phyloP scores from a whole-genome alignment of 2,888 invertebrate genomes.

The Eupithecia subfuscata region DNA sequence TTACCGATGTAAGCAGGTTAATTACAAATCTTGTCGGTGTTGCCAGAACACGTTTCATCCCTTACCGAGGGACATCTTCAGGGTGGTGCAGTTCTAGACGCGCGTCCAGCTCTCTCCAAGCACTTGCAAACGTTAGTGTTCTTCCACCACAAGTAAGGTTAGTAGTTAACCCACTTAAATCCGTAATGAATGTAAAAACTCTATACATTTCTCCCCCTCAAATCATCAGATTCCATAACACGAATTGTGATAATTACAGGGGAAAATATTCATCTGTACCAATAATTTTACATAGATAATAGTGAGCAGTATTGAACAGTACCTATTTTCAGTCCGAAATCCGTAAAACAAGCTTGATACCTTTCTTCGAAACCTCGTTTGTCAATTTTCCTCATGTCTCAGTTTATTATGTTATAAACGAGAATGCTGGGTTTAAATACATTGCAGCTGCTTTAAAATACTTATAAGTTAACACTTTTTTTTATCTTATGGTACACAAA shows the following conservation, averaged over 20 bases:
- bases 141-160: too few relatives aligned
- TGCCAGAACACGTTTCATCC: too few relatives aligned
- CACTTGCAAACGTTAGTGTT: too few relatives aligned
- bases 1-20: too few relatives aligned
- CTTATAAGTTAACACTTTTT: conserved; percentile 22
- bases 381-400: conserved; percentile 68
- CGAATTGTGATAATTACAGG: not conserved
- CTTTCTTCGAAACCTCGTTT: conserved; percentile 72
- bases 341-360: conserved; percentile 73
- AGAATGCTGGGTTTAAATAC: conserved; percentile 40
- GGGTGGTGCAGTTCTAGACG: too few relatives aligned
- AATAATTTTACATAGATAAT: not conserved
- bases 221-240: not conserved
- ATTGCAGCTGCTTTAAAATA: conserved; percentile 46
- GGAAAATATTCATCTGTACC: not conserved
- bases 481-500: conserved; percentile 24
- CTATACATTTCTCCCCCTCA: not conserved
- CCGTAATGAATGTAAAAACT: too few relatives aligned
- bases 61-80: too few relatives aligned
- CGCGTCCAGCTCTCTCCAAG: too few relatives aligned
- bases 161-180: too few relatives aligned
- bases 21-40: too few relatives aligned
- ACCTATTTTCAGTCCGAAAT: conserved; percentile 77
- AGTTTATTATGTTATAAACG: conserved; percentile 50
- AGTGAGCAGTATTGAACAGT: conserved; percentile 16